Evolutionary conservation across 2,797 vertebrate species (phyloP).

Genomic region (Microctenopoma lineatum): DNA sequence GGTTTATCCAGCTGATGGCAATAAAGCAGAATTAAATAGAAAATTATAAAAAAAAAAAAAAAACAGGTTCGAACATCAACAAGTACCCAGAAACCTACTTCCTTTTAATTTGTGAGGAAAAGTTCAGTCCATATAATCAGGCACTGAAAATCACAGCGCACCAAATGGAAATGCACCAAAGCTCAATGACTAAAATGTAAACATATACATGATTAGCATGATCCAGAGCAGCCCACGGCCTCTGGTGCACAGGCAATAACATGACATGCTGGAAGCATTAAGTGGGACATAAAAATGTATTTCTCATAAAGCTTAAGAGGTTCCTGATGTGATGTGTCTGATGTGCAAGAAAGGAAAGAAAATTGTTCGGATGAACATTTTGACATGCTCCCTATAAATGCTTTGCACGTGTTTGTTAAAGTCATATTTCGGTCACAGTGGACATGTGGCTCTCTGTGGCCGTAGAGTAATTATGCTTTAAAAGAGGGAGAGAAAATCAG

Average conservation of each 20-base stretch:
- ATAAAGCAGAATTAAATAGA: conserved; percentile 39
- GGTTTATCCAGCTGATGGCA: conserved; percentile 57
- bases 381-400: conserved; percentile 64
- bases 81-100: neutral
- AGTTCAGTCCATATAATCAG: conserved; percentile 18
- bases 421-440: conserved; percentile 32
- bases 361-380: conserved; percentile 66
- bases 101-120: conserved; percentile 20
- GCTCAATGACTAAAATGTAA: conserved; percentile 38
- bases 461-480: conserved; percentile 59
- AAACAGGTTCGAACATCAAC: conserved; percentile 24
- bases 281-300: conserved; percentile 78
- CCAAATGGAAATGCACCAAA: conserved; percentile 17
- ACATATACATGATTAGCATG: conserved; percentile 62
- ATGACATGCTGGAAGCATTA: conserved; percentile 75
- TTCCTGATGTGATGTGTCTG: conserved; percentile 73
- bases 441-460: conserved; percentile 47
- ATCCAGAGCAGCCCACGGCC: conserved; percentile 53
- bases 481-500: conserved; percentile 40
- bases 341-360: conserved; percentile 41
- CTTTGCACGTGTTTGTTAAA: conserved; percentile 1
- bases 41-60: conserved; percentile 1
- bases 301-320: conserved; percentile 77
- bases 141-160: conserved; percentile 26
- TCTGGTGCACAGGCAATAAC: conserved; percentile 48